Conservation (phyloP, 2,888 invertebrate species). For the Galeopsomyia nigrocyanea region DNA sequence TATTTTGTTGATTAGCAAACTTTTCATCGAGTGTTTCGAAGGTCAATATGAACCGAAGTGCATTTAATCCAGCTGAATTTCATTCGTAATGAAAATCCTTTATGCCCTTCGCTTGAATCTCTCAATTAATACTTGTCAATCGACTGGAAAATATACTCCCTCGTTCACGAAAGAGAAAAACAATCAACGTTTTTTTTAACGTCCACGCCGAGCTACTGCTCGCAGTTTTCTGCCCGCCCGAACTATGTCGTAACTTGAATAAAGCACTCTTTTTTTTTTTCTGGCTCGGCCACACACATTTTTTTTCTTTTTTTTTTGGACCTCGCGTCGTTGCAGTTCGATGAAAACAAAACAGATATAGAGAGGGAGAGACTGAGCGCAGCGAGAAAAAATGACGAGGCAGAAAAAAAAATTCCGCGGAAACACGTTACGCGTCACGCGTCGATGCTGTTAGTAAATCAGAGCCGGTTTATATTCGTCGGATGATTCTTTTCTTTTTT, state of each 20-base stretch:
- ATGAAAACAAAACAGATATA: constrained; percentile 9
- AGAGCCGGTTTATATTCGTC: too few species aligned
- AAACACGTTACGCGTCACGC: too few species aligned
- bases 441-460: too few species aligned
- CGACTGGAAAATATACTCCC: constrained; percentile 21
- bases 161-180: constrained; percentile 1
- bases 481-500: too few species aligned
- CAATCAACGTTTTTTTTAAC: constrained; percentile 8
- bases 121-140: constrained; percentile 24
- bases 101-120: not conserved
- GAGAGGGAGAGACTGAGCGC: too few species aligned
- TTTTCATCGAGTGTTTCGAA: too few species aligned
- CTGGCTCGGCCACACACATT: too few species aligned
- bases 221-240: constrained; percentile 13
- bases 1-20: too few species aligned
- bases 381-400: constrained; percentile 12
- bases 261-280: constrained; percentile 15
- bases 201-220: not conserved
- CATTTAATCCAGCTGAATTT: not conserved
- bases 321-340: not conserved
- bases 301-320: constrained; percentile 6
- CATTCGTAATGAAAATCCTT: constrained; percentile 12
- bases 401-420: not conserved
- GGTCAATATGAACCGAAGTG: too few species aligned
- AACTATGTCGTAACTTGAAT: constrained; percentile 38